Evolutionary conservation across 2,113 vertebrate species (phyloP).

Genomic region (Apus apus): DNA sequence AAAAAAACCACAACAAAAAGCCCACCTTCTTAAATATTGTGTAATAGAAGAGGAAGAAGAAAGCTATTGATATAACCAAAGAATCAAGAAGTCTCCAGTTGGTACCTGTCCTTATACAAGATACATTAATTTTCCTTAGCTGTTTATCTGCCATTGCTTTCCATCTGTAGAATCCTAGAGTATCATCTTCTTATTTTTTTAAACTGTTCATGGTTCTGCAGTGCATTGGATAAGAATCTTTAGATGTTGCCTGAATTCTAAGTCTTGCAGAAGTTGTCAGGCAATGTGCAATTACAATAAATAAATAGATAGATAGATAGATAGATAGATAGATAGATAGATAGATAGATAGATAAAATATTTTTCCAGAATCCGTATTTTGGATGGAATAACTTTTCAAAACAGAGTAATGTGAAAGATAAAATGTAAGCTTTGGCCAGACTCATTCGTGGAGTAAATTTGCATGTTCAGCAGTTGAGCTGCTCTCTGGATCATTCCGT

Average conservation of each 20-base stretch:
- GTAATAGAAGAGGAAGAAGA: not conserved
- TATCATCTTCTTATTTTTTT: not conserved
- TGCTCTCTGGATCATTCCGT: not conserved
- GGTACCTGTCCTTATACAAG: not conserved
- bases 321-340: not conserved
- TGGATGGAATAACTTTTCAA: not conserved
- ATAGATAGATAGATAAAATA: not conserved
- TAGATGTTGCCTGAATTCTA: not conserved
- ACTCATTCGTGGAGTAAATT: not conserved
- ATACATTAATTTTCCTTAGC: not conserved
- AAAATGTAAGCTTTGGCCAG: not conserved
- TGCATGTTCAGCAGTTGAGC: not conserved
- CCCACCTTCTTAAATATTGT: not conserved
- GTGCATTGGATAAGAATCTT: not conserved
- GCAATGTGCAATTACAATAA: not conserved
- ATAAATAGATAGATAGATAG: not conserved
- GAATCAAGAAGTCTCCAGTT: not conserved
- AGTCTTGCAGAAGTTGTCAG: not conserved
- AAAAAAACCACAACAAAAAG: rapidly evolving
- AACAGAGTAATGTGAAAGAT: not conserved
- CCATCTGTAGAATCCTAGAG: not conserved
- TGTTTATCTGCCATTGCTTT: not conserved
- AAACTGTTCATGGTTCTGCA: not conserved
- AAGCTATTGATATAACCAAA: not conserved
- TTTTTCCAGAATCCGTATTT: not conserved